Base-by-base conservation (phyloP, 2,113 vertebrate genomes). In the Mionectes macconnelli region DNA sequence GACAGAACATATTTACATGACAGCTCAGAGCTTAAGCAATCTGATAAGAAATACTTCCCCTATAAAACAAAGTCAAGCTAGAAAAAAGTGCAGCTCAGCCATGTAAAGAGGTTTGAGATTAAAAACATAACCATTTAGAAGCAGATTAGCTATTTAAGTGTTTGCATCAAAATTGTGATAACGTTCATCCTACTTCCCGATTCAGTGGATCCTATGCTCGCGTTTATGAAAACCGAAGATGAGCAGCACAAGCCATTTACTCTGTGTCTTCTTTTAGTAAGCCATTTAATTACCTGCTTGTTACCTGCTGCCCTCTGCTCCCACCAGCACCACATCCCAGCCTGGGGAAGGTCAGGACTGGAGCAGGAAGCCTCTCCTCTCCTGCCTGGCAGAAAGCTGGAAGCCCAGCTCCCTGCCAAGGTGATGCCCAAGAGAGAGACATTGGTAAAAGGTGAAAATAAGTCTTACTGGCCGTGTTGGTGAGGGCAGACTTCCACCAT, bases 11-110 rank as follows among this genome's bases (percentile, higher is more conserved):
- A 95, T 97, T 96, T 97, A 95, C 92, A 90, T 91, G 96, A 97
- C 91, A 97, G 86, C 97, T 97, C 87, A 89, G 81, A 94, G 91
- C 96, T 96, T 97, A 97, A 96, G 96, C 83, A 96, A 96, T 96
- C 95, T 97, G 96, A 97, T 97, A 93, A 95, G 95, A 98, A 98
- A 96, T 96, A 97, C 88, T 97, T 94, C 94, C 66, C 85, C 75
- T 84, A 63, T 89, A 96, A 93, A 97, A 97, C 97, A 97, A 97
- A 97, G 81, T 90, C 84, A 87, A 76, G 69, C 49, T 93, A 91
- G 80, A 1, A 75, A 87, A 94, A 80, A 73, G 27, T 4, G n/a
- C 59, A 94, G 87, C 95, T 96, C 93, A 97, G 90, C 69, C 93
- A 82, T 50, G 55, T 78, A 97, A 89, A 96, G 93, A 97, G 73